phyloP scores from a whole-genome alignment of 1,140 invertebrate genomes.

The Drosophila sturtevanti region DNA sequence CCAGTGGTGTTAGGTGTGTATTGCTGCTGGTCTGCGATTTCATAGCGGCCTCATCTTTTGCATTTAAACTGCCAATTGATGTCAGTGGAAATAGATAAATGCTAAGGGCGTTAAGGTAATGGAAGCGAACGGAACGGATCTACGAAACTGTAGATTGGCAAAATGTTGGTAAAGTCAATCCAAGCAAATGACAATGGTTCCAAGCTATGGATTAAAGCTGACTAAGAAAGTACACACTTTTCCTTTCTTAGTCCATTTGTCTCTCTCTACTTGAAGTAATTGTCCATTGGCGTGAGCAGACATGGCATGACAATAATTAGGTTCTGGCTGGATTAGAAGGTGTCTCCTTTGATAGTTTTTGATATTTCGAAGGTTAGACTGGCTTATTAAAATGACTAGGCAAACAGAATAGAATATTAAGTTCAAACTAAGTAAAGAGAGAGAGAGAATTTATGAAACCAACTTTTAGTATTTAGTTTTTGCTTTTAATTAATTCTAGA shows the following conservation, averaged over 20 bases:
- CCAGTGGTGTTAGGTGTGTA: not conserved
- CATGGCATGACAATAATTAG: constrained; percentile 12
- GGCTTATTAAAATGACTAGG: not conserved
- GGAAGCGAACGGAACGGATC: constrained; percentile 1
- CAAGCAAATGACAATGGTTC: constrained; percentile 60
- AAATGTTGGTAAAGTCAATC: constrained; percentile 45
- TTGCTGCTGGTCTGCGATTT: constrained; percentile 65
- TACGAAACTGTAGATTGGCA: not conserved
- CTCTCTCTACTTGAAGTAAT: constrained; percentile 22
- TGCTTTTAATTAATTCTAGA: too few species aligned
- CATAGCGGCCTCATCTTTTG: constrained; percentile 73
- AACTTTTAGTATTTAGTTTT: too few species aligned
- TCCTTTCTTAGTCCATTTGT: constrained; percentile 9
- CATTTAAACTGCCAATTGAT: constrained; percentile 83
- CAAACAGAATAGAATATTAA: not conserved
- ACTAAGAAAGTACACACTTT: constrained; percentile 30
- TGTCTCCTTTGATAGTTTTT: not conserved
- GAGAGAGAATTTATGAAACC: not conserved
- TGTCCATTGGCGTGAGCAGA: constrained; percentile 51
- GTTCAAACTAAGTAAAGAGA: not conserved
- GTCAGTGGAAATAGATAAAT: constrained; percentile 69
- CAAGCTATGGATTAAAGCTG: constrained; percentile 44
- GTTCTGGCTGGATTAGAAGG: not conserved
- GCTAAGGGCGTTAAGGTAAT: constrained; percentile 29
- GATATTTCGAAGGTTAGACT: not conserved